Conservation (phyloP, 2,797 vertebrate genomes). For the Darevskia nairensis region DNA sequence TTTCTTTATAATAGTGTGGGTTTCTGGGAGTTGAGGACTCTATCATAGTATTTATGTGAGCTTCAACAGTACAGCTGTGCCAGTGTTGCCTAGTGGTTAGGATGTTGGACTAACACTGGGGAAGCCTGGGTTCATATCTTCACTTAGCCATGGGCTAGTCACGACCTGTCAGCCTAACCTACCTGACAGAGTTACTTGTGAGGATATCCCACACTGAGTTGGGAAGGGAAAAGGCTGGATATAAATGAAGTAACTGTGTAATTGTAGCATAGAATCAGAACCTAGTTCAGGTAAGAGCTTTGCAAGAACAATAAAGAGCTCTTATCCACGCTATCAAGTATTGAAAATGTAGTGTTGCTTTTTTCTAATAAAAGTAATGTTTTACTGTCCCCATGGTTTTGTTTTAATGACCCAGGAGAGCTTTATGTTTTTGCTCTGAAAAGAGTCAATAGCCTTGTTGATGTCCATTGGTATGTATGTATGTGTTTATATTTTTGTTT, state of each 20-base stretch:
- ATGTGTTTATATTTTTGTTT: too few species aligned
- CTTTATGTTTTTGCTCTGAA: not conserved
- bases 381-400: not conserved
- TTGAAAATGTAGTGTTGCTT: not conserved
- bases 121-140: too few species aligned
- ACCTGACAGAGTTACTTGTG: not conserved
- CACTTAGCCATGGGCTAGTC: not conserved
- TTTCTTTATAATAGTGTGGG: not conserved
- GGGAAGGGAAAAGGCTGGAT: too few species aligned
- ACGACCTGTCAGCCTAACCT: too few species aligned
- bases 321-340: not conserved
- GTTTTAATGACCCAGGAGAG: not conserved
- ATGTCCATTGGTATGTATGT: not conserved
- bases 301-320: not conserved
- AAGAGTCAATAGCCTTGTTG: not conserved
- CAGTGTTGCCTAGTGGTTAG: not conserved
- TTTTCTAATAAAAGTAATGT: not conserved
- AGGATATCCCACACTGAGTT: too few species aligned
- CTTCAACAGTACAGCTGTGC: not conserved
- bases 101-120: too few species aligned
- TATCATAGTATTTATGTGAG: not conserved
- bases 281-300: not conserved
- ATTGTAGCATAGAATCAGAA: not conserved
- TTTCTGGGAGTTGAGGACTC: not conserved
- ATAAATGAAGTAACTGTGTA: not conserved